Evolutionary conservation across 1,140 invertebrate genomes (phyloP).

Genomic region (Metaphire vulgaris): DNA sequence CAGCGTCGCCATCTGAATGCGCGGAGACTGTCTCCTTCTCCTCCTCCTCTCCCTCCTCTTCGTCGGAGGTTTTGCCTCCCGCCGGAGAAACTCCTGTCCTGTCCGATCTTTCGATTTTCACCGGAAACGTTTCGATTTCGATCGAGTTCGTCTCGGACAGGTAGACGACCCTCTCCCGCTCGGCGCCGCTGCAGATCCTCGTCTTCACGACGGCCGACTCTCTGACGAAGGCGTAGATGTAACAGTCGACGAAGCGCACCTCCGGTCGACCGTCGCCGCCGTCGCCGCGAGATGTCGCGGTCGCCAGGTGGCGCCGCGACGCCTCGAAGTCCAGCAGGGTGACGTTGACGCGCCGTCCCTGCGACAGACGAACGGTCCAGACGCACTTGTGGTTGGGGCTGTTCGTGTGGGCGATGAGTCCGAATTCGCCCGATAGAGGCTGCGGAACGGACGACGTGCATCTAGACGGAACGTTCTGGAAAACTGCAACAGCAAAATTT

Average conservation of each 20-base stretch:
- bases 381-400: background rate
- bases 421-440: background rate
- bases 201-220: background rate
- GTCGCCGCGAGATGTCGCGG: no score
- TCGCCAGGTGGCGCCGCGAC: background rate
- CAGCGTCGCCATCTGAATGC: background rate
- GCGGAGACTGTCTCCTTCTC: background rate
- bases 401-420: background rate
- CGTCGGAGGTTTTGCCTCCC: no score
- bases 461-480: background rate
- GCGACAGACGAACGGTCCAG: background rate
- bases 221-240: background rate
- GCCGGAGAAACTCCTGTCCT: background rate
- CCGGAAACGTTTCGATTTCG: background rate
- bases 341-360: background rate
- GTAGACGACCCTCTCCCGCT: background rate
- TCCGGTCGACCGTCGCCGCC: background rate
- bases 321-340: background rate
- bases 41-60: background rate
- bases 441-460: background rate
- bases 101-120: background rate
- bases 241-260: background rate
- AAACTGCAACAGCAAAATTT: background rate
- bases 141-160: background rate
- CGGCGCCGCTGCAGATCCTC: background rate